Conservation (phyloP, 2,888 invertebrate genomes). For the Koerneria pararmatus region DNA sequence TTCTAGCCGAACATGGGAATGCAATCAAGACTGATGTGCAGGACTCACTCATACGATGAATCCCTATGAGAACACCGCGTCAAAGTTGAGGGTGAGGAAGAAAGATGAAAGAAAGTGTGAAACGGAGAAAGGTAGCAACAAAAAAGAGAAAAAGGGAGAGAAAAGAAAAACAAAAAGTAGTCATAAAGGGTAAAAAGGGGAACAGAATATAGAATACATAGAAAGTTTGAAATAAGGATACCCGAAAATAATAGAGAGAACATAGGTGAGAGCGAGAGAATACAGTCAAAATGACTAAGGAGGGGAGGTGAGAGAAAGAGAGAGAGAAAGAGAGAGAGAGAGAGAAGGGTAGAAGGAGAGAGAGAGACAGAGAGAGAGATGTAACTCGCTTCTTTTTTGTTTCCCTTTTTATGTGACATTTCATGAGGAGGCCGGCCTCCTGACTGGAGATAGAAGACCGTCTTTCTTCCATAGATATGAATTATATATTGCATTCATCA, state of each 20-base stretch:
- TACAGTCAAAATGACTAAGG: neutral
- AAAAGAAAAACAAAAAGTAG: neutral
- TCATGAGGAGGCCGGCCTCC: no score
- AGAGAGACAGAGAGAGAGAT: neutral
- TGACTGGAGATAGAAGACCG: no score
- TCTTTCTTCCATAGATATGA: no score
- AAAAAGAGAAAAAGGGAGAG: neutral
- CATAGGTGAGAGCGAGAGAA: neutral
- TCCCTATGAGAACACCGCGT: no score
- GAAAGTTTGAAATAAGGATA: neutral
- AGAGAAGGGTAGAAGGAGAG: neutral
- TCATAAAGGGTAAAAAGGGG: constrained; percentile 4
- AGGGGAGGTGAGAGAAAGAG: neutral
- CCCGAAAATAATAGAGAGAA: neutral
- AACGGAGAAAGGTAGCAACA: neutral
- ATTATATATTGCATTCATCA: no score
- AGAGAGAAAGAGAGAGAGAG: neutral
- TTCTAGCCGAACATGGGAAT: no score
- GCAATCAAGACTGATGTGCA: no score
- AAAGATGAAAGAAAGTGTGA: neutral
- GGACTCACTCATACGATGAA: no score
- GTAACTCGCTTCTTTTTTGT: no score
- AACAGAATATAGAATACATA: neutral
- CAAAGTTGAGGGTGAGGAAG: neutral
- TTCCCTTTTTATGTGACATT: no score